These are phyloP conservation scores for Ceratotherium simum DNA, from an alignment of 2,113 vertebrate species.

Conservation along the genomic window DNA sequence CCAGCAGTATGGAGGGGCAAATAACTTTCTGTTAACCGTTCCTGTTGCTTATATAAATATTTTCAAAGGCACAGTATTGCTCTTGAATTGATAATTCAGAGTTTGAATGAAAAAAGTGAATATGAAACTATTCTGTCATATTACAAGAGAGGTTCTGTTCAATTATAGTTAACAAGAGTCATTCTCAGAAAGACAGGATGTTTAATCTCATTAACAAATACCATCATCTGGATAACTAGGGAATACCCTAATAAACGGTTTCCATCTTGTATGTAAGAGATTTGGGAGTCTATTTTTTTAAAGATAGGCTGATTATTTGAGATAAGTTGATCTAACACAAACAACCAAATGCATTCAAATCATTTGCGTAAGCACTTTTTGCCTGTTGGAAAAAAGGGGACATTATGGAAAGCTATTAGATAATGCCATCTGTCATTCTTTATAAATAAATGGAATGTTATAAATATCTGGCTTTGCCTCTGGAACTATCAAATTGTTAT, in stretches of 20 bases:
- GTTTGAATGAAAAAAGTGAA: background rate
- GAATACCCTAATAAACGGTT: background rate
- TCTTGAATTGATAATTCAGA: background rate
- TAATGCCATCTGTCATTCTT: constrained; percentile 74
- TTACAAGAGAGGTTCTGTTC: background rate
- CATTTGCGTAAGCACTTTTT: constrained; percentile 45
- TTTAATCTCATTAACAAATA: background rate
- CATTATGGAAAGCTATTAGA: constrained; percentile 67
- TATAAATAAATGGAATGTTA: constrained; percentile 66
- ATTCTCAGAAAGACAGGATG: background rate
- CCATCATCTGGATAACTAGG: background rate
- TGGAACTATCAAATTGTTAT: constrained; percentile 63
- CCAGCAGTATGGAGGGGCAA: background rate
- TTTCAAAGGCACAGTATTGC: background rate
- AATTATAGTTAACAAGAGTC: background rate
- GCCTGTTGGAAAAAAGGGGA: background rate
- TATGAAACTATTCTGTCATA: background rate
- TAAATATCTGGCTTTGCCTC: constrained; percentile 4
- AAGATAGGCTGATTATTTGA: constrained; percentile 67
- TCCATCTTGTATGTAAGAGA: background rate
- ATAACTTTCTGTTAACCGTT: background rate
- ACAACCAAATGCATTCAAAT: constrained; percentile 69
- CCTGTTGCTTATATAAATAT: background rate
- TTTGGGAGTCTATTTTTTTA: constrained; percentile 50
- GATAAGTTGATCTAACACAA: constrained; percentile 66